Evolutionary conservation across 2,888 invertebrate genomes (phyloP).

Genomic region (Lasioglossum villosulum): DNA sequence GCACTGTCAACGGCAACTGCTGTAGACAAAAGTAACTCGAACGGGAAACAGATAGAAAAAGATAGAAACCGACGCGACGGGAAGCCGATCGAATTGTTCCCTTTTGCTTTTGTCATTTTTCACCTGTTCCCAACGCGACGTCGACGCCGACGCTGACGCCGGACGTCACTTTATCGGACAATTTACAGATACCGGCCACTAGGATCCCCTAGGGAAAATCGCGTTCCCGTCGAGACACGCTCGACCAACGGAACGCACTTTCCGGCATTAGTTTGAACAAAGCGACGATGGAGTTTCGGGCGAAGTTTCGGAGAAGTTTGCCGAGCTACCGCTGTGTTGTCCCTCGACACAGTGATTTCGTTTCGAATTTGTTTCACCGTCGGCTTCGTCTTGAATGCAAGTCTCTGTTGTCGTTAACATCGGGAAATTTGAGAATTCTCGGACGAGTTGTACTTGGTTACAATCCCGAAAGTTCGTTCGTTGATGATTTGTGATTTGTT

Average conservation of each 20-base stretch:
- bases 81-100: constrained; percentile 10
- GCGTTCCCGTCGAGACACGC: not conserved
- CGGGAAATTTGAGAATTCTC: not conserved
- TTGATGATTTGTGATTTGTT: not conserved
- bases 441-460: not conserved
- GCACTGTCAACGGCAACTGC: constrained; percentile 47
- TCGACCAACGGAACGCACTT: not conserved
- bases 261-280: not conserved
- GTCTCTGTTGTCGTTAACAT: not conserved
- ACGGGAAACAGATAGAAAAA: constrained; percentile 11
- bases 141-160: constrained; percentile 8
- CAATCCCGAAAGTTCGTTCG: not conserved
- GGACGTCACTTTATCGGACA: constrained; percentile 27
- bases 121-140: constrained; percentile 26
- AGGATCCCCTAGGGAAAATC: constrained; percentile 2
- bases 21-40: constrained; percentile 47
- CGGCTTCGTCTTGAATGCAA: not conserved
- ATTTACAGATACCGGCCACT: constrained; percentile 28
- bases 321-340: not conserved
- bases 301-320: not conserved
- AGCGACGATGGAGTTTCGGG: not conserved
- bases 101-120: constrained; percentile 23
- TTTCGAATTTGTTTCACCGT: not conserved
- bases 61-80: not conserved
- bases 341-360: constrained; percentile 1